Evolutionary conservation across 2,113 vertebrate genomes (phyloP), one percentile per base, ranked within the genome.

Genomic region (Pantherophis guttatus): DNA sequence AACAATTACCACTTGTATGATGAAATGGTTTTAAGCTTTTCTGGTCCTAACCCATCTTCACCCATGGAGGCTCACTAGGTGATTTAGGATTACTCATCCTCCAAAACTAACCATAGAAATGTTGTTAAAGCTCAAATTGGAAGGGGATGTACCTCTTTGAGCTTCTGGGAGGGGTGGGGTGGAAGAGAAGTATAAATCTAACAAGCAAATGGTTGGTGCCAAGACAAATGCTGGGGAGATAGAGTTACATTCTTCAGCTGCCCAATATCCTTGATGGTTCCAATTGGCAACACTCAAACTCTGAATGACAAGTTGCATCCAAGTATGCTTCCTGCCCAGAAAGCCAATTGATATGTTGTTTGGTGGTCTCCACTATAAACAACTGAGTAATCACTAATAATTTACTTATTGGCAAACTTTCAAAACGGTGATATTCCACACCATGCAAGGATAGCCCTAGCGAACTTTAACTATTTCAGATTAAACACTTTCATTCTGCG

Each of bases 401-500:
- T 44, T 53, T 92, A 93, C 57, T 29, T 23, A 54, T 87, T 87
- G 55, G 48, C 33, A 48, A 54, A 23, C 55, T 53, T 13, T 65
- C 10, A 8, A n/a, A 65, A 33, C 0, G 29, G 8, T 44, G n/a
- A 58, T 86, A 90, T 93, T 86, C 5, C 53, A 54, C 86, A 29
- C 52, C n/a, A 54, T 90, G 23, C 48, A 87, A 23, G 53, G 13
- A 54, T 90, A 65, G 29, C 48, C n/a, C 4, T 93, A 86, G 44
- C 4, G 17, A 21, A 48, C 81, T 39, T 53, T 87, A 29, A 85
- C 87, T 50, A 21, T 50, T 58, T 87, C 92, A 90, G 24, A 58
- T 90, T 81, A 90, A 75, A 62, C n/a, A 70, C 21, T 87, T 93
- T 50, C 19, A 93, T 93, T 93, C 81, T 65, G 23, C 87, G 57